phyloP scores from a whole-genome alignment of 2,888 invertebrate genomes.

The Ceramica pisi region DNA sequence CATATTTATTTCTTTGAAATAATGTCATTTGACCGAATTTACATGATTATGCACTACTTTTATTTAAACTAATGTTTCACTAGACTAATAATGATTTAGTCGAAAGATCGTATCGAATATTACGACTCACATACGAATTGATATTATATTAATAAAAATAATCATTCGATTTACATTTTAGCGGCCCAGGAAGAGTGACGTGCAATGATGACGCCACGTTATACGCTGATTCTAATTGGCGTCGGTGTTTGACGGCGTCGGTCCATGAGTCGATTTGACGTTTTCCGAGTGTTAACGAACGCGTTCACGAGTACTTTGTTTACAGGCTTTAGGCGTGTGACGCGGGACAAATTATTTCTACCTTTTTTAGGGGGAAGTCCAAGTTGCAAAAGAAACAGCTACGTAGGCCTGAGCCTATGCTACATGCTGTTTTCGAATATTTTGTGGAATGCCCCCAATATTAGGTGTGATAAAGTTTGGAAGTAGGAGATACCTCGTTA shows the following conservation, averaged over 20 bases:
- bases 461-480: neutral
- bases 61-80: too few species aligned
- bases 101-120: too few species aligned
- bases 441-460: neutral
- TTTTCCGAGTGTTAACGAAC: conserved; percentile 67
- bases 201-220: conserved; percentile 73
- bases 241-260: conserved; percentile 81
- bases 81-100: too few species aligned
- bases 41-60: too few species aligned
- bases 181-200: conserved; percentile 57
- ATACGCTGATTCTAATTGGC: conserved; percentile 83
- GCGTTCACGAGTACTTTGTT: conserved; percentile 74
- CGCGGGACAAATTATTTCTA: conserved; percentile 20
- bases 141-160: neutral
- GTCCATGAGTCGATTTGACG: conserved; percentile 70
- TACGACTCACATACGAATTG: too few species aligned
- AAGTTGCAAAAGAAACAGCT: neutral
- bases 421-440: neutral
- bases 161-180: conserved; percentile 63
- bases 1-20: too few species aligned
- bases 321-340: conserved; percentile 54
- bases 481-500: too few species aligned
- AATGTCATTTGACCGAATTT: too few species aligned
- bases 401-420: neutral
- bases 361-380: neutral